Conservation (phyloP, 1,140 invertebrate genomes). For the Danaus plexippus region DNA sequence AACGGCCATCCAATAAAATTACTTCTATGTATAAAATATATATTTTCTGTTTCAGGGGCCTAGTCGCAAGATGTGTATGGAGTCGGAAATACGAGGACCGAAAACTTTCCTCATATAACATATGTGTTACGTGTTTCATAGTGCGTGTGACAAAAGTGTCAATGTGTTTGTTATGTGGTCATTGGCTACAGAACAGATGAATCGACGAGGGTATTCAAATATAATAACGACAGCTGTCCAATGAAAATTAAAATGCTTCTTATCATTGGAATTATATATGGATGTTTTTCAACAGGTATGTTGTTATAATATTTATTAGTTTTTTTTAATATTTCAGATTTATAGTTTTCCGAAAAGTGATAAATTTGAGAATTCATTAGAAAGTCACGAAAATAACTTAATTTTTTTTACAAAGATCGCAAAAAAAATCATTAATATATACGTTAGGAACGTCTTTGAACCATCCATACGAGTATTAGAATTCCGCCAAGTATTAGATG, state of each 20-base stretch:
- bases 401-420: too few species aligned
- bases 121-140: too few species aligned
- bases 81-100: too few species aligned
- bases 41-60: slow-evolving; percentile 32
- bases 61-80: neutral
- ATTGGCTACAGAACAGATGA: slow-evolving; percentile 42
- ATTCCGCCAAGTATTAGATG: slow-evolving; percentile 60
- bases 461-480: slow-evolving; percentile 24
- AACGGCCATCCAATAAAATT: too few species aligned
- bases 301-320: slow-evolving; percentile 7
- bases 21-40: too few species aligned
- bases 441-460: neutral
- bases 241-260: slow-evolving; percentile 37
- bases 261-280: slow-evolving; percentile 31
- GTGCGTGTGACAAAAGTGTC: slow-evolving; percentile 6
- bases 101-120: too few species aligned
- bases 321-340: too few species aligned
- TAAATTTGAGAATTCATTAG: too few species aligned
- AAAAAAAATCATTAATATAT: too few species aligned
- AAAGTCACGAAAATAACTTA: too few species aligned
- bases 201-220: slow-evolving; percentile 36
- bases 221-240: slow-evolving; percentile 29
- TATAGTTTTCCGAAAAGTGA: too few species aligned
- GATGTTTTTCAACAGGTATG: slow-evolving; percentile 48
- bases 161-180: slow-evolving; percentile 35